Evolutionary conservation across 2,797 vertebrate genomes (phyloP), one percentile per base, ranked within the genome.

Genomic region (Menidia menidia): DNA sequence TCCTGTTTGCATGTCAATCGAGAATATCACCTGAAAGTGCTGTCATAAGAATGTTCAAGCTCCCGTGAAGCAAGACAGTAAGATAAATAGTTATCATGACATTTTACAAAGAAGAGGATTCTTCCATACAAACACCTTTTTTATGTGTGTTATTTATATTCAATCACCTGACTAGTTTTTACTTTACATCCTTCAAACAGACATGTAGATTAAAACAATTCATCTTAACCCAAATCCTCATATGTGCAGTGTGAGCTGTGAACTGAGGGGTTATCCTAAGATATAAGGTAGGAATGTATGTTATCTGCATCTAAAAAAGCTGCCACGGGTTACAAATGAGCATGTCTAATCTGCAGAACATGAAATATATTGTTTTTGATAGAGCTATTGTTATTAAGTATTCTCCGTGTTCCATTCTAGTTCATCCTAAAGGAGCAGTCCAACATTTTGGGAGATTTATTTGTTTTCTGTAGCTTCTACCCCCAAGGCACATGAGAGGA

Each of bases 391-490:
- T 25, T 25, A 25, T 25, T 25, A 25, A 25, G 25, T 25, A 25
- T 25, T 25, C 25, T 25, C 25, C 25, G 25, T 25, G 25, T 25
- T 44, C 30, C n/a, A 53, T 50, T 55, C 11, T 62, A 39, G n/a
- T 52, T 76, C 10, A 52, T 65, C 32, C 54, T 75, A 54, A 81
- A 70, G 44, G 12, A 60, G 47, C 54, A 43, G 45, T 16, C 48
- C 15, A 48, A 51, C 25, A n/a, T 42, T 60, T 62, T 13, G 13
- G 12, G 42, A 64, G 65, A 53, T 32, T 14, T 15, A 52, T 52
- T 14, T 50, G 18, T 25, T 12, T 10, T 72, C 58, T 6, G 63
- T 64, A 6, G 5, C 35, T 39, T 9, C 44, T 60, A 63, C 14
- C 47, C 45, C 53, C 42, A 30, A 71, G 42, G 35, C 42, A 59